These are phyloP conservation scores for Kuschelorhynchus macadamiae DNA, from an alignment of 2,888 invertebrate genomes.

Conservation along the genomic window DNA sequence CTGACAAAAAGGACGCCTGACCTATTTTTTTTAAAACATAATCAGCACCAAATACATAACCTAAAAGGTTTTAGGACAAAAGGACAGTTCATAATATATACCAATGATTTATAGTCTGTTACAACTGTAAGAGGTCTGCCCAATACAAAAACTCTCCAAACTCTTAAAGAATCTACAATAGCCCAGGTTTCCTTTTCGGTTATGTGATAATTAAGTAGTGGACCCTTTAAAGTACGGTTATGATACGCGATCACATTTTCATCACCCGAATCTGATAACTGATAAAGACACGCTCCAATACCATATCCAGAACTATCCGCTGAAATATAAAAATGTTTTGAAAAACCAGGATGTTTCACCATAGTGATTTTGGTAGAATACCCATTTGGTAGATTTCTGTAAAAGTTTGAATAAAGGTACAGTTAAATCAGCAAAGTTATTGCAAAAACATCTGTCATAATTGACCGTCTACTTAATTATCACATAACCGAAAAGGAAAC, in stretches of 20 bases:
- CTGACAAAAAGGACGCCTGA: no score
- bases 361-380: conserved; percentile 24
- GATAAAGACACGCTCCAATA: conserved; percentile 17
- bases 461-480: no score
- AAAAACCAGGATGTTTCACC: conserved; percentile 36
- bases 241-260: conserved; percentile 39
- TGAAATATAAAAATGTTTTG: conserved; percentile 12
- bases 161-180: conserved; percentile 16
- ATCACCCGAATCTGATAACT: conserved; percentile 12
- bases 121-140: conserved; percentile 29
- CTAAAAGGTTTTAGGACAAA: conserved; percentile 30
- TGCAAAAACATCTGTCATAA: conserved; percentile 30
- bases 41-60: no score
- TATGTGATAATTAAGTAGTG: conserved; percentile 9
- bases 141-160: conserved; percentile 41
- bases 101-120: conserved; percentile 44
- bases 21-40: no score
- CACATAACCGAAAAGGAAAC: no score
- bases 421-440: conserved; percentile 19
- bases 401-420: conserved; percentile 28
- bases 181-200: conserved; percentile 42
- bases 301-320: conserved; percentile 12
- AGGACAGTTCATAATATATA: conserved; percentile 29
- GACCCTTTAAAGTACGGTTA: conserved; percentile 35
- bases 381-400: conserved; percentile 31